Conservation (phyloP, 2,113 vertebrate genomes). For the Ctenomys sociabilis region DNA sequence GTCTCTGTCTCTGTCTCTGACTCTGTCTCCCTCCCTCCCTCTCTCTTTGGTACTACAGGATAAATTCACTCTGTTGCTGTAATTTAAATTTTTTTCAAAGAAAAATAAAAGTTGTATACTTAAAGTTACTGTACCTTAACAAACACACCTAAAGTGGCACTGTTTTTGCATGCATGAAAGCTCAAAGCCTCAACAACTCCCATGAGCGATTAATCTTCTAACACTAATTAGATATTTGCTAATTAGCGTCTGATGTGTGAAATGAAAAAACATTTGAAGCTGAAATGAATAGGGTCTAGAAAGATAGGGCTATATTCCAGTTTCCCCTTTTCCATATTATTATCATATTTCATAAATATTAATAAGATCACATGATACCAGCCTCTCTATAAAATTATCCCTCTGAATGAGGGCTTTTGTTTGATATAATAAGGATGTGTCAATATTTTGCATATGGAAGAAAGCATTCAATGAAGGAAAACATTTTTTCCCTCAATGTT, state of each 20-base stretch:
- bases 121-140: slow-evolving; percentile 91
- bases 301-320: slow-evolving; percentile 89
- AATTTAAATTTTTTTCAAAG: slow-evolving; percentile 79
- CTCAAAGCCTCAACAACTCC: slow-evolving; percentile 91
- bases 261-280: slow-evolving; percentile 94
- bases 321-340: slow-evolving; percentile 88
- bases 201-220: slow-evolving; percentile 95
- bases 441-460: slow-evolving; percentile 91
- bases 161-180: slow-evolving; percentile 89
- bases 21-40: neutral
- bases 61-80: slow-evolving; percentile 75
- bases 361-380: slow-evolving; percentile 91
- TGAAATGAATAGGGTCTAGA: slow-evolving; percentile 90
- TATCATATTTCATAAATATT: slow-evolving; percentile 93
- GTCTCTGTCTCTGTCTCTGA: too few relatives aligned
- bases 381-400: slow-evolving; percentile 87
- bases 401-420: slow-evolving; percentile 88
- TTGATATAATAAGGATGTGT: slow-evolving; percentile 88
- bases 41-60: slow-evolving; percentile 60
- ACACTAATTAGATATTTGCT: slow-evolving; percentile 98
- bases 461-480: slow-evolving; percentile 87
- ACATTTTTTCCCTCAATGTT: slow-evolving; percentile 85
- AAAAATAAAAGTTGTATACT: slow-evolving; percentile 86
- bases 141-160: slow-evolving; percentile 88
- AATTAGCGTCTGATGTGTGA: slow-evolving; percentile 96